Percentiles rank a stretch among this genome's conserved stretches.
Evolutionary conservation across 92 coral and sea anemone species (phyloP).

Genomic region (Porites evermanni): DNA sequence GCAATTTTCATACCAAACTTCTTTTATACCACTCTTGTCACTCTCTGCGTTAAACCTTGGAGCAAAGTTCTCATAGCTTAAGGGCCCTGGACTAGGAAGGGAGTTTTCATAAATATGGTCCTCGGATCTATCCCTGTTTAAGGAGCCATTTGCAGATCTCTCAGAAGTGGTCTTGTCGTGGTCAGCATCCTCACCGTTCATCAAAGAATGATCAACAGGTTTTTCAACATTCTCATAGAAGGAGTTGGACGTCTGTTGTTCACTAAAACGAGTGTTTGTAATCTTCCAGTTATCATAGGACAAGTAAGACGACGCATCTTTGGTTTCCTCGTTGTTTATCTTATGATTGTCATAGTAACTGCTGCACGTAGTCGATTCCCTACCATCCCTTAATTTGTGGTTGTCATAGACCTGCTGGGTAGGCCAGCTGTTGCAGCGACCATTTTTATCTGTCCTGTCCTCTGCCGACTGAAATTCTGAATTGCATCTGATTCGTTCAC

Average conservation of each 20-base stretch:
- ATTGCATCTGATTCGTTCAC: neutral
- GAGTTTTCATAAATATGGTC: constrained; percentile 25
- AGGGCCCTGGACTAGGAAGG: neutral
- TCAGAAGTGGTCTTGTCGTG: neutral
- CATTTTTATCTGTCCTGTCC: neutral
- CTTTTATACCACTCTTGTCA: neutral
- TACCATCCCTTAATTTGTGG: constrained; percentile 27
- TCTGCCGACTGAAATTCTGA: neutral
- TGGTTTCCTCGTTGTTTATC: neutral
- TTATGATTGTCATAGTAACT: constrained; percentile 53
- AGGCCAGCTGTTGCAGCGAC: constrained; percentile 18
- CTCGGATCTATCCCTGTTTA: neutral
- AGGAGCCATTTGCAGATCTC: neutral
- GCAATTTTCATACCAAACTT: constrained; percentile 22
- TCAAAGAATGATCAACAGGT: constrained; percentile 16
- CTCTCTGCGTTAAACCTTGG: constrained; percentile 12
- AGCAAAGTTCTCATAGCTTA: constrained; percentile 48
- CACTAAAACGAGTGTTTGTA: neutral
- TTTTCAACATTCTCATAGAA: constrained; percentile 58
- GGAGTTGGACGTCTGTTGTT: neutral
- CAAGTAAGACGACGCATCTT: neutral
- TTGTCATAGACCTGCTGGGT: constrained; percentile 49
- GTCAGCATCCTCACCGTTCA: neutral
- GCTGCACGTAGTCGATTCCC: neutral
- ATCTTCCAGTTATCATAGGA: constrained; percentile 60